Conservation (phyloP, 2,888 invertebrate genomes). For the Mantis religiosa region DNA sequence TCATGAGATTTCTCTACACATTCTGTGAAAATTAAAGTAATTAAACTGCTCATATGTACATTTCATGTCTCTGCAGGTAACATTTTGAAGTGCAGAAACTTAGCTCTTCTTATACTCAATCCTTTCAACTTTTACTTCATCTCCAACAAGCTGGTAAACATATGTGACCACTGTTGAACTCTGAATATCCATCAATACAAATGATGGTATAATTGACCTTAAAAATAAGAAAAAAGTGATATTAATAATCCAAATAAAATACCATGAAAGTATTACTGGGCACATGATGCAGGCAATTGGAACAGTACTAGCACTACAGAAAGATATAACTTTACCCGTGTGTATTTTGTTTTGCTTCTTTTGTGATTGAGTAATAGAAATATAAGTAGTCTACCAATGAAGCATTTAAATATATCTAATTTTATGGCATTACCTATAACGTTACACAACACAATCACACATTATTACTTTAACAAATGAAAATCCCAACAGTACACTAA, state of each 20-base stretch:
- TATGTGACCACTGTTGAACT: conserved; percentile 96
- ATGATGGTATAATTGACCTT: conserved; percentile 87
- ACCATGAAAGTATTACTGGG: neutral
- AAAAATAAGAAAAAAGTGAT: conserved; percentile 42
- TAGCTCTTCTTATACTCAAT: conserved; percentile 94
- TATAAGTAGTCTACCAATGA: too few relatives aligned
- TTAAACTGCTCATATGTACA: neutral
- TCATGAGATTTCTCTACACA: neutral
- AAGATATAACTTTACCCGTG: too few relatives aligned
- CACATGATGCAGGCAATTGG: neutral
- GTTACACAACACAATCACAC: too few relatives aligned
- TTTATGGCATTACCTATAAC: too few relatives aligned
- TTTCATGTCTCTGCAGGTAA: neutral
- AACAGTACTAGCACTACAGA: neutral
- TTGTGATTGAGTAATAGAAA: neutral
- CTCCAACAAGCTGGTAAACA: conserved; percentile 93
- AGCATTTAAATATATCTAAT: too few relatives aligned
- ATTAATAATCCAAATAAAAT: neutral
- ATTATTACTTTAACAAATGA: too few relatives aligned
- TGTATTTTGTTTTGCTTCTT: neutral
- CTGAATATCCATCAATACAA: conserved; percentile 98
- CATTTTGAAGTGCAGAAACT: conserved; percentile 34
- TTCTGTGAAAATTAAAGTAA: neutral
- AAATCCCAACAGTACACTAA: too few relatives aligned
- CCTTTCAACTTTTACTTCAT: conserved; percentile 98